Evolutionary conservation across 2,113 vertebrate genomes (phyloP), one percentile per base, ranked within the genome.

Genomic region (Amphiprion ocellaris): DNA sequence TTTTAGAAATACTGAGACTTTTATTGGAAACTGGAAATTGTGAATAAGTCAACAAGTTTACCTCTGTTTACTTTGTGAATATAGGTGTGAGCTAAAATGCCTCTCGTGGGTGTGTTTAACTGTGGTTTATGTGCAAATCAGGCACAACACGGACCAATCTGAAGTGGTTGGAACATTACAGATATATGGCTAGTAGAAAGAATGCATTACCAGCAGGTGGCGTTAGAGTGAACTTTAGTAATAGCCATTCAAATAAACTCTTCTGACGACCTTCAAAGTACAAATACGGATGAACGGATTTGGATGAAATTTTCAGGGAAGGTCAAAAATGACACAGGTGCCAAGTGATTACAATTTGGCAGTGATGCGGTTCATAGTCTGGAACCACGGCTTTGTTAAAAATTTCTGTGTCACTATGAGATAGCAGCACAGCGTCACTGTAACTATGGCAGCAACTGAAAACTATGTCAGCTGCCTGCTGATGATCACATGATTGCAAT

Each of bases 141-240:
- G 69, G 64, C 23, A 46, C 53, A 58, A 46, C 69, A 24, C 1
- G 1, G 19, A 41, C 17, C 24, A 65, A 55, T 67, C 49, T 61
- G 50, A 58, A 63, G 15, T 70, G 53, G 37, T 58, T 53, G 33
- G 17, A 65, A 39, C 52, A n/a, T 37, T 39, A 52, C 26, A 49
- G 55, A 68, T 52, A 68, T 52, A 46, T 21, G 15, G 10, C 24
- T 50, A 2, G 26, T 67, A 28, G 67, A 67, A 76, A 67, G 67
- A 76, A 80, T 62, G 49, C 23, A 76, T 80, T 52, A 80, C 33
- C 49, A 76, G 54, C 53, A 49, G 39, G 54, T 49, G 77, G 60
- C 60, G 44, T 4, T 47, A 19, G 37, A 54, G 37, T 1, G 3
- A 19, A 33, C 44, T 52, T 66, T n/a, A 61, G 14, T 60, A 30